A percentile compares a stretch with the other conserved stretches of the same genome.
Evolutionary conservation across 1,140 invertebrate species (phyloP).

Genomic region (Neotoxoptera formosana): DNA sequence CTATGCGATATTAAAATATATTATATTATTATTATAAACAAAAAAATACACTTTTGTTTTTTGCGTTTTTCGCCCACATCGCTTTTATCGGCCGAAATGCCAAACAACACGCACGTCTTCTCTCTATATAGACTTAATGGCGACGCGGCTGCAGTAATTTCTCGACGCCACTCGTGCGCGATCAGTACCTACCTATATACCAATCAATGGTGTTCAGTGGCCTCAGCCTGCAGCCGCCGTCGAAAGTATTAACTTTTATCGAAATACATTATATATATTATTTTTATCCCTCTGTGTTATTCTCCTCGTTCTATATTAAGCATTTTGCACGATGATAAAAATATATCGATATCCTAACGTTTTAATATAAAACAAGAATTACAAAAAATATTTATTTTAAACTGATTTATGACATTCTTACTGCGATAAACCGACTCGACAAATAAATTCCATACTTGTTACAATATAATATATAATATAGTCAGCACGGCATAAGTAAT

Average conservation of each 20-base stretch:
- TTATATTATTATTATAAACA: no score
- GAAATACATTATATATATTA: no score
- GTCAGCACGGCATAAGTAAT: not conserved
- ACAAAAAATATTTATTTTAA: not conserved
- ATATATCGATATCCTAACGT: not conserved
- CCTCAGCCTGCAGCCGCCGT: no score
- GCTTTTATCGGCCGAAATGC: not conserved
- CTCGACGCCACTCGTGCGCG: no score
- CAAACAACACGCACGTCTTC: not conserved
- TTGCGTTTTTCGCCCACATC: not conserved
- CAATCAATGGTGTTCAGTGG: not conserved
- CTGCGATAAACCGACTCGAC: not conserved
- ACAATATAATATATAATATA: not conserved
- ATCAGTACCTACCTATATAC: not conserved
- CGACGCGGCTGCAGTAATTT: no score
- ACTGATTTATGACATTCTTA: not conserved
- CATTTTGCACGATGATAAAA: not conserved
- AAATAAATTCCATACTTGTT: not conserved
- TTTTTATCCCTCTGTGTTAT: not conserved
- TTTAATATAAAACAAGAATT: not conserved
- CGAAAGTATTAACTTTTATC: not conserved
- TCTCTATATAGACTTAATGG: not conserved
- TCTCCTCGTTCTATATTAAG: not conserved
- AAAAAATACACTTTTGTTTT: not conserved
- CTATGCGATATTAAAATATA: not conserved